These are phyloP conservation scores for Drosophila ustulata DNA, from an alignment of 2,888 invertebrate genomes.

Conservation along the genomic window DNA sequence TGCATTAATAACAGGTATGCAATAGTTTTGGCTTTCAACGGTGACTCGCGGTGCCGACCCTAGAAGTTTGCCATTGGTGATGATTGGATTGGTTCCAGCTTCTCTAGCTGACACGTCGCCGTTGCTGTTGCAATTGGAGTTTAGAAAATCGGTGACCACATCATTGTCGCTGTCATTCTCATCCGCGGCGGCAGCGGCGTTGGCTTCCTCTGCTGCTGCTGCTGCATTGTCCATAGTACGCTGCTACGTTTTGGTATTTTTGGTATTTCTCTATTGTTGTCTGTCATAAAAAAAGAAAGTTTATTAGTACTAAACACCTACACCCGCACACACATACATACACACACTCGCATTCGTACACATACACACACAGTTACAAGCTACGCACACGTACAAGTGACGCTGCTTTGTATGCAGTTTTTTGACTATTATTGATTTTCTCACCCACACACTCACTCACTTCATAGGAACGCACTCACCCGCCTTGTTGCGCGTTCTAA, in stretches of 20 bases:
- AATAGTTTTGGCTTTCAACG: constrained; percentile 79
- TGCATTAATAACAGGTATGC: constrained; percentile 83
- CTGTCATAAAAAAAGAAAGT: constrained; percentile 76
- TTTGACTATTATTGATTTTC: constrained; percentile 72
- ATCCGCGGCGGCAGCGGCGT: constrained; percentile 51
- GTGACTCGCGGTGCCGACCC: constrained; percentile 48
- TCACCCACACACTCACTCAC: constrained; percentile 39
- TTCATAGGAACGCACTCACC: constrained; percentile 38
- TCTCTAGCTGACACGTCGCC: constrained; percentile 37
- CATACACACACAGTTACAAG: constrained; percentile 16
- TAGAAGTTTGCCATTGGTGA: constrained; percentile 50
- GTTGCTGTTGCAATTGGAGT: constrained; percentile 79
- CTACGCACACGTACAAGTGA: constrained; percentile 29
- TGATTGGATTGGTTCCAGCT: not conserved
- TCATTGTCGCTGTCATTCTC: constrained; percentile 85
- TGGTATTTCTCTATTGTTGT: constrained; percentile 44
- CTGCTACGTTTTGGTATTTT: constrained; percentile 43
- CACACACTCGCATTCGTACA: constrained; percentile 22
- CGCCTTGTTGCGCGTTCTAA: constrained; percentile 68
- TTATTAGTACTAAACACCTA: constrained; percentile 66
- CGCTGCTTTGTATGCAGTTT: constrained; percentile 54
- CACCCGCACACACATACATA: constrained; percentile 22
- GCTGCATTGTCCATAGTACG: constrained; percentile 70
- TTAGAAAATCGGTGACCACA: constrained; percentile 84
- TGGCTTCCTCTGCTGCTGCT: constrained; percentile 17